These are phyloP conservation scores for Dasyurus viverrinus DNA, from an alignment of 2,113 vertebrate genomes.

Conservation along the genomic window DNA sequence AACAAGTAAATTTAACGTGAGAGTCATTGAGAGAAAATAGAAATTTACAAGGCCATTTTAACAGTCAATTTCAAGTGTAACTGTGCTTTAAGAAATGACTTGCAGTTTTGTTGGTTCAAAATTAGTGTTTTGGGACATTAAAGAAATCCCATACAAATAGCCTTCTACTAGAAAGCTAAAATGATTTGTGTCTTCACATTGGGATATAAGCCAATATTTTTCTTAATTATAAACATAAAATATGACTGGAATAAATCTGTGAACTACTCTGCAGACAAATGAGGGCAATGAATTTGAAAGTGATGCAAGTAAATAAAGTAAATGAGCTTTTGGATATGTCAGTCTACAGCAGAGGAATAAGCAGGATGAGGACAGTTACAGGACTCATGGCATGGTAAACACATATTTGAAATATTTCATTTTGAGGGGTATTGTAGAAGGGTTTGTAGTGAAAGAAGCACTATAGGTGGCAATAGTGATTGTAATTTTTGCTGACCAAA, in stretches of 20 bases:
- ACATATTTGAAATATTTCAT: neutral
- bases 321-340: conserved; percentile 51
- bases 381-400: neutral
- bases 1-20: conserved; percentile 49
- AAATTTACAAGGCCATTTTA: conserved; percentile 66
- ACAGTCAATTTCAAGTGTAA: conserved; percentile 60
- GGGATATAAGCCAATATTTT: conserved; percentile 73
- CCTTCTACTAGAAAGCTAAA: conserved; percentile 47
- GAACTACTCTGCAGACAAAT: conserved; percentile 63
- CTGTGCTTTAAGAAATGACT: conserved; percentile 68
- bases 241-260: conserved; percentile 73
- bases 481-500: neutral
- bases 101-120: conserved; percentile 66
- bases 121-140: conserved; percentile 67
- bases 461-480: neutral
- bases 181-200: conserved; percentile 65
- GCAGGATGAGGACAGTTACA: neutral
- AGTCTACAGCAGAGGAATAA: conserved; percentile 37
- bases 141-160: conserved; percentile 68
- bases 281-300: conserved; percentile 63
- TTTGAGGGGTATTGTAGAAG: neutral
- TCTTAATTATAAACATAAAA: conserved; percentile 76
- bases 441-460: neutral
- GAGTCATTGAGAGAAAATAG: conserved; percentile 63
- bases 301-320: conserved; percentile 67